Evolutionary conservation across 2,888 invertebrate genomes (phyloP).

Genomic region (Lomographa bimaculata): DNA sequence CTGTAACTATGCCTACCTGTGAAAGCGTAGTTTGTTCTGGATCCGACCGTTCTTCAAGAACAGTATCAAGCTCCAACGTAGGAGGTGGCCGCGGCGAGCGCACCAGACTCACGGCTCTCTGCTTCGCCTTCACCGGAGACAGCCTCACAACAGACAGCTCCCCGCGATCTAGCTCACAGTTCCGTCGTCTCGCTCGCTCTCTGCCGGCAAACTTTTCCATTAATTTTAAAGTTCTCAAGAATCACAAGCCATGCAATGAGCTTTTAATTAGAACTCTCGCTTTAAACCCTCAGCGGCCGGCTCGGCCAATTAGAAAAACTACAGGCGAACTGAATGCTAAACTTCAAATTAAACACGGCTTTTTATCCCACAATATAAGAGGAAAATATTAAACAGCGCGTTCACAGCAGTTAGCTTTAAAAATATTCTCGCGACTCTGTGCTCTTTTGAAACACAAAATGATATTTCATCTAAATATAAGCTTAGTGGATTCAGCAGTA

Average conservation of each 20-base stretch:
- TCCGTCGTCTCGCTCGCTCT: slow-evolving; percentile 91
- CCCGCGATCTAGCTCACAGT: slow-evolving; percentile 92
- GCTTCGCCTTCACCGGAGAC: slow-evolving; percentile 64
- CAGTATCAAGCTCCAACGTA: slow-evolving; percentile 91
- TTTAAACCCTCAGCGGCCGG: not conserved
- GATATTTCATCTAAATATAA: slow-evolving; percentile 13
- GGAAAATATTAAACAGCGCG: slow-evolving; percentile 6
- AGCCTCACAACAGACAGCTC: slow-evolving; percentile 91
- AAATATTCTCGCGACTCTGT: too few relatives aligned
- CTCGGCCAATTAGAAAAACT: slow-evolving; percentile 10
- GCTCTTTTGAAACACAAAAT: slow-evolving; percentile 7
- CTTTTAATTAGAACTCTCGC: slow-evolving; percentile 9
- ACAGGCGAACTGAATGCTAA: not conserved
- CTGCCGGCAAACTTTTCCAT: slow-evolving; percentile 52
- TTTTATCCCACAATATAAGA: slow-evolving; percentile 6
- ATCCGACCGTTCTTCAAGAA: slow-evolving; percentile 92
- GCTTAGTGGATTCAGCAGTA: slow-evolving; percentile 12
- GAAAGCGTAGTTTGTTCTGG: slow-evolving; percentile 86
- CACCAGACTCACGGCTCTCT: slow-evolving; percentile 67
- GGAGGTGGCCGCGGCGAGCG: slow-evolving; percentile 89
- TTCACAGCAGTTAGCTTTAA: too few relatives aligned
- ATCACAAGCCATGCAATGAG: slow-evolving; percentile 2
- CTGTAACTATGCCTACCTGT: too few relatives aligned
- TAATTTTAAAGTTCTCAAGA: not conserved
- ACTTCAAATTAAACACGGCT: slow-evolving; percentile 1